Percentiles rank a stretch among this genome's conserved stretches.
These are phyloP conservation scores for Folsomia manolachei DNA, from an alignment of 2,888 invertebrate species.

Conservation along the genomic window DNA sequence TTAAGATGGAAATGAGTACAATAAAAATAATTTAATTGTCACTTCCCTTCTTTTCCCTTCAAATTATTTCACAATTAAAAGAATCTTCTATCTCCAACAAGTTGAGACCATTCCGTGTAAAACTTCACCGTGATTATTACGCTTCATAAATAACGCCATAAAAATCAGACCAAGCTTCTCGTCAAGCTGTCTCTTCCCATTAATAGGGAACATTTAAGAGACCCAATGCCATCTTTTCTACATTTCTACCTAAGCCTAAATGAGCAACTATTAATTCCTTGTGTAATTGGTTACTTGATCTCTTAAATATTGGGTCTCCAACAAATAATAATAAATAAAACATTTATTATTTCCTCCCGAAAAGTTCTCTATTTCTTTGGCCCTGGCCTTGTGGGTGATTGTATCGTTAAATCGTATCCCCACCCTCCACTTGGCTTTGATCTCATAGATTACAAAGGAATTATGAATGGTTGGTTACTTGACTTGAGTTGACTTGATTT, in stretches of 20 bases:
- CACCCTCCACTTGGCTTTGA: not conserved
- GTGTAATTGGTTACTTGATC: not conserved
- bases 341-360: not conserved
- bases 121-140: constrained; percentile 1
- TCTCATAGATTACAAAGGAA: constrained; percentile 1
- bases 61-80: not conserved
- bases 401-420: not conserved
- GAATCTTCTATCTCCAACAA: no score
- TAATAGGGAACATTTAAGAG: not conserved
- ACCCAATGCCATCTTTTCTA: not conserved
- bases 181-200: not conserved
- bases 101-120: not conserved
- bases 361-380: constrained; percentile 11
- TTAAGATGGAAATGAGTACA: not conserved
- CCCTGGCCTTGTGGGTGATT: constrained; percentile 10
- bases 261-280: not conserved
- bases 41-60: not conserved
- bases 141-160: constrained; percentile 17
- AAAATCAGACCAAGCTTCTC: constrained; percentile 7
- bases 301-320: no score
- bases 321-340: no score
- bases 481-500: not conserved
- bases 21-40: not conserved
- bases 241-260: not conserved
- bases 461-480: constrained; percentile 5